Conservation (phyloP, 2,113 vertebrate species). For the Plectropomus leopardus region DNA sequence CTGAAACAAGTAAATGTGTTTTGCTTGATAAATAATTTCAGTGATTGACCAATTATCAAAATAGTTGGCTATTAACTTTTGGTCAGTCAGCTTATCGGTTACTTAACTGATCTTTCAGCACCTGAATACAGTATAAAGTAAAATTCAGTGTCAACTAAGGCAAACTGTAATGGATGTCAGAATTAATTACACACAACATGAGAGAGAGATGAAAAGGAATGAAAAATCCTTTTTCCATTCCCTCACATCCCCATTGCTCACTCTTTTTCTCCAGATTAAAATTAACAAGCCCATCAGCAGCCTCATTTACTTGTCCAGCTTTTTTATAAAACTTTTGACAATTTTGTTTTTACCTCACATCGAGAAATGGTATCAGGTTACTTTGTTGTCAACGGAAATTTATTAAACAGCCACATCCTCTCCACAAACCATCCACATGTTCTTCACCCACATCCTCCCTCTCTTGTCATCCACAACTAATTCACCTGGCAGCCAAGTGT, state of each 20-base stretch:
- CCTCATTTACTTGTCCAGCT: neutral
- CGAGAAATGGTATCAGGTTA: neutral
- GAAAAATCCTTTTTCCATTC: neutral
- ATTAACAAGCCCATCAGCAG: neutral
- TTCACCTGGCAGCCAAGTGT: conserved; percentile 66
- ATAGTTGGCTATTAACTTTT: neutral
- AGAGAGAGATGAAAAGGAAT: neutral
- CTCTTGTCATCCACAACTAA: conserved; percentile 53
- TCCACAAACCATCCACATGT: conserved; percentile 2
- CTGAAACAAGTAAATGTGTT: neutral
- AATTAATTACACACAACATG: neutral
- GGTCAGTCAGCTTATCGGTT: neutral
- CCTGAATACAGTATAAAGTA: neutral
- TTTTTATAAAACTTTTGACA: neutral
- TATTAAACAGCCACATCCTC: conserved; percentile 20
- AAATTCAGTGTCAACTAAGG: neutral
- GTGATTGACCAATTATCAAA: neutral
- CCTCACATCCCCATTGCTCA: neutral
- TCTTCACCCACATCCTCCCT: conserved; percentile 21
- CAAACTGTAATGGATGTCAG: neutral
- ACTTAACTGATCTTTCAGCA: neutral
- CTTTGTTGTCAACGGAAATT: conserved; percentile 29
- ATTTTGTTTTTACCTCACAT: neutral
- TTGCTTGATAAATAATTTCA: neutral
- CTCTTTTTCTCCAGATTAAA: neutral